Conservation (phyloP, 2,797 vertebrate species). For the Clarias fuscus region DNA sequence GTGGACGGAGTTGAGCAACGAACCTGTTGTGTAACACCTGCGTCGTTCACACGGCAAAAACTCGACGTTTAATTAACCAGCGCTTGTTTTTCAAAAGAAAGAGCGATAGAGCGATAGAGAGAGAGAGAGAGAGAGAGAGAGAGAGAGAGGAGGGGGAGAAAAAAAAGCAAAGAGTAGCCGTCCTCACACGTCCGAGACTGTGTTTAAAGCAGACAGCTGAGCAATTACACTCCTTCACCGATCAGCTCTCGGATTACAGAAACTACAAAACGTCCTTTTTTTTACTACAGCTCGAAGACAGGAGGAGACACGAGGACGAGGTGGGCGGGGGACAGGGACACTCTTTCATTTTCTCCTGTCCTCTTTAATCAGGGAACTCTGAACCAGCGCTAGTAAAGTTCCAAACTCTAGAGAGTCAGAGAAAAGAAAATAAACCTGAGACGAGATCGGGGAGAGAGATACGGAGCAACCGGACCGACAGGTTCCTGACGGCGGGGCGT, state of each 20-base stretch:
- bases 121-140: background rate
- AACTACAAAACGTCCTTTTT: background rate
- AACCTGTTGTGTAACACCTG: slow-evolving; percentile 60
- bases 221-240: background rate
- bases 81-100: background rate
- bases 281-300: background rate
- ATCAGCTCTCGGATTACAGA: slow-evolving; percentile 6
- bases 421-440: slow-evolving; percentile 20
- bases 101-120: background rate
- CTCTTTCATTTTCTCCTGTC: slow-evolving; percentile 37
- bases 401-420: slow-evolving; percentile 6
- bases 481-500: slow-evolving; percentile 72
- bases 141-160: too few relatives aligned
- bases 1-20: slow-evolving; percentile 58
- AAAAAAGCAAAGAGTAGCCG: background rate
- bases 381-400: slow-evolving; percentile 28
- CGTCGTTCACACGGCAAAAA: slow-evolving; percentile 30
- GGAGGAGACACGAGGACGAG: background rate
- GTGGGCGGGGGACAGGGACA: background rate
- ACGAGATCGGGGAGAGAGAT: slow-evolving; percentile 70
- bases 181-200: background rate
- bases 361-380: slow-evolving; percentile 39
- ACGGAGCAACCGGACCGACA: slow-evolving; percentile 78
- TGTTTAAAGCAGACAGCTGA: slow-evolving; percentile 5
- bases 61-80: background rate